Evolutionary conservation across 37 sponge, comb jelly and placozoan genomes (phyloP).

Genomic region (Cliona cf. orientalis): DNA sequence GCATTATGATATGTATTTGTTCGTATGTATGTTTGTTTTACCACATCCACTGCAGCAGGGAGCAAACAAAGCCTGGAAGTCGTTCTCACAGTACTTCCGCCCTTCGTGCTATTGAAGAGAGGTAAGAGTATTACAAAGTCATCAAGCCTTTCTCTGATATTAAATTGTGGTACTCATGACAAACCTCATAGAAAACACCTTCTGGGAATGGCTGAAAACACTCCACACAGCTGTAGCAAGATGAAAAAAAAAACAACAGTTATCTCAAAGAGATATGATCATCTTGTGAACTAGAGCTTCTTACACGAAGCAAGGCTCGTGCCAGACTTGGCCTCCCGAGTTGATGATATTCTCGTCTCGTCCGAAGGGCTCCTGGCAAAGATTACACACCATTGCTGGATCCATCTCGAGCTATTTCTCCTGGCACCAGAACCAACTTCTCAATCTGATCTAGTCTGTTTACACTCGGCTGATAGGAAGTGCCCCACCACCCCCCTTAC

Average conservation of each 20-base stretch:
- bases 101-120: constrained; percentile 86
- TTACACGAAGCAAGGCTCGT: constrained; percentile 96
- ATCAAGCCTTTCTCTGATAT: no score
- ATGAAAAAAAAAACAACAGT: neutral
- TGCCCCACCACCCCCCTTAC: neutral
- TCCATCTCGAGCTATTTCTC: constrained; percentile 30
- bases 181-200: constrained; percentile 95
- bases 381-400: constrained; percentile 80
- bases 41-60: constrained; percentile 97
- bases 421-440: no score
- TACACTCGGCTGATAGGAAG: neutral
- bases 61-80: constrained; percentile 95
- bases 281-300: neutral
- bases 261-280: neutral
- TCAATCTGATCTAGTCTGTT: neutral
- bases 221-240: constrained; percentile 85
- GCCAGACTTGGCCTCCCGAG: constrained; percentile 96
- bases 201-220: constrained; percentile 98
- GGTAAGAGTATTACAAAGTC: neutral
- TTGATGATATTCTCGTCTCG: constrained; percentile 87
- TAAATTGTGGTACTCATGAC: no score
- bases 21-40: constrained; percentile 22
- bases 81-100: constrained; percentile 96
- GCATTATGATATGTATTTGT: neutral
- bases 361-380: constrained; percentile 91